Percentiles rank a stretch among this genome's conserved stretches.
These are phyloP conservation scores for Tenebrio molitor DNA, from an alignment of 1,140 invertebrate genomes.

Conservation along the genomic window DNA sequence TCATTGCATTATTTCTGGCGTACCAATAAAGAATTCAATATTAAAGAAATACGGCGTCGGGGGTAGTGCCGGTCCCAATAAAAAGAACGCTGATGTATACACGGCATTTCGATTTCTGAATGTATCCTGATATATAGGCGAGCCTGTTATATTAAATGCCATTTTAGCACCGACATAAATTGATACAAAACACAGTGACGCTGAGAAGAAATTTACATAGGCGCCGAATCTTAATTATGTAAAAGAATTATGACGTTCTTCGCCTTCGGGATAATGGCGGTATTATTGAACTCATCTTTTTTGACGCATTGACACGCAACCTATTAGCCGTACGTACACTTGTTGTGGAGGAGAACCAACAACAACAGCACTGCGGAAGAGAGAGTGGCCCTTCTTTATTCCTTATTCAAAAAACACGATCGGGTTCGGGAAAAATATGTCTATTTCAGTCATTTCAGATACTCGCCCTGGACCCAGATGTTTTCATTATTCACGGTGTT, in stretches of 20 bases:
- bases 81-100: constrained; percentile 36
- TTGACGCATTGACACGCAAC: constrained; percentile 31
- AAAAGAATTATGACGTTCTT: constrained; percentile 32
- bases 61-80: constrained; percentile 22
- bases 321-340: constrained; percentile 6
- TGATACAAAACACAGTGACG: constrained; percentile 32
- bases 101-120: constrained; percentile 14
- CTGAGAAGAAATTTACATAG: constrained; percentile 43
- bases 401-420: constrained; percentile 8
- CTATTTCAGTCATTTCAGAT: background rate
- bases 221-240: constrained; percentile 42
- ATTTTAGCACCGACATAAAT: constrained; percentile 45
- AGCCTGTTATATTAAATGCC: constrained; percentile 30
- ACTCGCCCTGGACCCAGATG: background rate
- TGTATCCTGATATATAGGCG: constrained; percentile 23
- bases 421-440: background rate
- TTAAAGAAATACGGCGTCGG: constrained; percentile 31
- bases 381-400: background rate
- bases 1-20: constrained; percentile 16
- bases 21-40: constrained; percentile 38
- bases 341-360: constrained; percentile 2
- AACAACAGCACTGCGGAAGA: background rate
- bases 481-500: constrained; percentile 16
- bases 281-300: constrained; percentile 27
- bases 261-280: constrained; percentile 25